A percentile compares a stretch with the other conserved stretches of the same genome.
phyloP scores from a whole-genome alignment of 1,140 invertebrate species.

The Eueides isabella region DNA sequence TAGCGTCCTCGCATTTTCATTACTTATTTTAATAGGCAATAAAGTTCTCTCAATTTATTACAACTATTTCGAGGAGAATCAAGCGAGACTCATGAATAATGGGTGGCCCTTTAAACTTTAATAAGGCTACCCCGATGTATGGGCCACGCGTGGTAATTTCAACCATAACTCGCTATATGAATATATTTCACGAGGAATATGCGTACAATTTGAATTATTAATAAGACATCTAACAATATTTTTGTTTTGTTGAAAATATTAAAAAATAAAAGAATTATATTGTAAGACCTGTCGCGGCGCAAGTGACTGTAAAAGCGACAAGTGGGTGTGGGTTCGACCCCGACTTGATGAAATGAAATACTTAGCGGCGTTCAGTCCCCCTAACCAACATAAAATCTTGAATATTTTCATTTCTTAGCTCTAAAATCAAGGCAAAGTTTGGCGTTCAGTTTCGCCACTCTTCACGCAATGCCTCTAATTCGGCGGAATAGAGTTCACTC shows the following conservation, averaged over 20 bases:
- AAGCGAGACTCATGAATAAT: conserved; percentile 74
- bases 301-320: too few species aligned
- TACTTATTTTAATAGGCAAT: conserved; percentile 80
- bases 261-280: too few species aligned
- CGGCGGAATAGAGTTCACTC: too few species aligned
- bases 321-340: too few species aligned
- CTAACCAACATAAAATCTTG: too few species aligned
- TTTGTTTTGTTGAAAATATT: neutral
- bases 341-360: too few species aligned
- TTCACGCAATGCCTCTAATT: too few species aligned
- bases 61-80: conserved; percentile 73
- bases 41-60: conserved; percentile 75
- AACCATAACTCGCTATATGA: conserved; percentile 30
- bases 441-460: too few species aligned
- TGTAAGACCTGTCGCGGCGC: neutral
- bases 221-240: conserved; percentile 9
- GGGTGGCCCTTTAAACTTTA: conserved; percentile 73
- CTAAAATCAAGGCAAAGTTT: too few species aligned
- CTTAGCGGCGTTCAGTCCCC: too few species aligned
- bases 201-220: conserved; percentile 16
- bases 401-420: too few species aligned
- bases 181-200: conserved; percentile 31
- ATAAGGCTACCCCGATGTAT: conserved; percentile 55
- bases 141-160: conserved; percentile 36
- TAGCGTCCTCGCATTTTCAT: conserved; percentile 64